Evolutionary conservation across 2,888 invertebrate genomes (phyloP), one percentile per base, ranked within the genome.

Genomic region (Cerastis leucographa): DNA sequence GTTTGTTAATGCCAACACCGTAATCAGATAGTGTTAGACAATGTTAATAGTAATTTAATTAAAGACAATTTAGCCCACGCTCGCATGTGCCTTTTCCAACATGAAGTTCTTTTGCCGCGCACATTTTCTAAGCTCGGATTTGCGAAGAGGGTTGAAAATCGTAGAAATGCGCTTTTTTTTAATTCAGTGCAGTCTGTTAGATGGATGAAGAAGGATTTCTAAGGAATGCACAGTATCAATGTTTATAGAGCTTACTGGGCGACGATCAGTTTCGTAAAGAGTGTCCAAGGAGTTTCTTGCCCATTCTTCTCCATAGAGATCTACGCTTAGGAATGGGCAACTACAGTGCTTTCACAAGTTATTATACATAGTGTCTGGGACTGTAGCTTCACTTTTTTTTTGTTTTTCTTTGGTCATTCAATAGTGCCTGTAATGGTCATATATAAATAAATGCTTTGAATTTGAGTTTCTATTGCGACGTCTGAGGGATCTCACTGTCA

Each of bases 1-100:
- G 17, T 42, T 69, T 69, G 17, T 44, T 5, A 17, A 35, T 25
- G 17, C 12, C 12, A 6, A 44, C 6, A 19, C 3, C 14, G 29
- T n/a, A 46, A 40, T 29, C 11, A 2, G 74, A 11, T 12, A 14
- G 19, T 19, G 8, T 19, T 35, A 29, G 29, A n/a, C 29, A 25
- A 66, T n/a, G 17, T 67, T 35, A 44, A 29, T 68, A 70, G 14
- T 40, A 22, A 70, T 49, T 49, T 68, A 17, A 29, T 29, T 29
- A 25, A 49, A 22, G 6, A n/a, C 14, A 59, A 29, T 59, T n/a
- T 29, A 59, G 11, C 29, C 29, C 29, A 29, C 61, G 19, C 8
- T 4, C 64, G 64, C 64, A 42, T n/a, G n/a, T 64, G 35, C 4
- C 19, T 4, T 42, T 64, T 64, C n/a, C n/a, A 64, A 42, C n/a